A percentile compares a stretch with the other conserved stretches of the same genome.
These are phyloP conservation scores for Prietella phreatophila DNA, from an alignment of 2,113 vertebrate species.

Conservation along the genomic window DNA sequence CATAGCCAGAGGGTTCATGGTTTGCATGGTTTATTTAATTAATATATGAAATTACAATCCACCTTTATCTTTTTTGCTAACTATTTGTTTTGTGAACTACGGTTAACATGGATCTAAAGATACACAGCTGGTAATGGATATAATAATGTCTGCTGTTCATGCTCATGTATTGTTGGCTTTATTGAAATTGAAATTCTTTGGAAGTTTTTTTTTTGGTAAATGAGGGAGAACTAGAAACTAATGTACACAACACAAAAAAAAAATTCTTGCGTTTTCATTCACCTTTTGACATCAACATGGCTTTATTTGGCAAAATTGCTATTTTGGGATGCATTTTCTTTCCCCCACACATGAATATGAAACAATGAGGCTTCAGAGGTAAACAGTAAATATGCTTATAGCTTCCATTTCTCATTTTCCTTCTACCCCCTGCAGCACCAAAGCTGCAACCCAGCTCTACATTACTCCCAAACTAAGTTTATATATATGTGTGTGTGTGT, in stretches of 20 bases:
- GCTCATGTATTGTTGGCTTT: not conserved
- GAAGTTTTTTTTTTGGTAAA: fast-evolving
- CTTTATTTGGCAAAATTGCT: not conserved
- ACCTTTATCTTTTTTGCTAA: not conserved
- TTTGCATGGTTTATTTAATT: not conserved
- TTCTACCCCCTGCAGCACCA: constrained; percentile 1
- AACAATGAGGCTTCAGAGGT: not conserved
- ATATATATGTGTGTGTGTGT: too few relatives aligned
- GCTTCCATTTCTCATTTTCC: not conserved
- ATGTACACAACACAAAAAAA: not conserved
- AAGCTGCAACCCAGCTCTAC: not conserved
- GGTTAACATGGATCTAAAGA: too few relatives aligned
- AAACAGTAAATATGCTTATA: not conserved
- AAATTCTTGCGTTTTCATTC: not conserved
- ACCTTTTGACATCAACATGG: not conserved
- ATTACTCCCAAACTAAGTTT: constrained; percentile 55
- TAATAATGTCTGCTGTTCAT: not conserved
- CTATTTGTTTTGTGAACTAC: too few relatives aligned
- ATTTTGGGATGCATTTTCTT: not conserved
- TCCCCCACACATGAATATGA: not conserved
- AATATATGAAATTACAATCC: not conserved
- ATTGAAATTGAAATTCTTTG: not conserved
- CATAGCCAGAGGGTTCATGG: not conserved
- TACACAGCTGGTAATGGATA: too few relatives aligned
- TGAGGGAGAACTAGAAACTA: not conserved